Evolutionary conservation across 2,113 vertebrate species (phyloP).

Genomic region (Rhinoderma darwinii): DNA sequence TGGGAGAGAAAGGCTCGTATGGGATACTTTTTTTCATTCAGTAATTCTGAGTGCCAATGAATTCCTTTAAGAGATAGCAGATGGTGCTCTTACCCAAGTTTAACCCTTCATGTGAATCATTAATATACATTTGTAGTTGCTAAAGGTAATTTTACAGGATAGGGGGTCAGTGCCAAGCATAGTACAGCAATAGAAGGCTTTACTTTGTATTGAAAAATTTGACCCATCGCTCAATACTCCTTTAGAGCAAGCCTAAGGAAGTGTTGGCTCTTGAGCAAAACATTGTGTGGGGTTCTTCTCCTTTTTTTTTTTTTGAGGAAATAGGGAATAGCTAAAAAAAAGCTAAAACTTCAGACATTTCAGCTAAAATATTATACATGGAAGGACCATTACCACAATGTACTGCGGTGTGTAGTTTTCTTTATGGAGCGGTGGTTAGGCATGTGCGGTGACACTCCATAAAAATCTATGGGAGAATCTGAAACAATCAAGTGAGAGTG

Average conservation of each 20-base stretch:
- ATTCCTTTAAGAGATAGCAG: constrained; percentile 36
- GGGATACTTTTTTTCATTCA: constrained; percentile 61
- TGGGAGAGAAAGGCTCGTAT: constrained; percentile 35
- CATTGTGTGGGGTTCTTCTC: not conserved
- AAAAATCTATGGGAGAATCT: not conserved
- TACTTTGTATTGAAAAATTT: too few species aligned
- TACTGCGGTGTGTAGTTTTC: too few species aligned
- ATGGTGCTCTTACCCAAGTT: constrained; percentile 26
- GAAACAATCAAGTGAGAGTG: not conserved
- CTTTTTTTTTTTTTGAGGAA: too few species aligned
- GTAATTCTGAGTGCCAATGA: constrained; percentile 22
- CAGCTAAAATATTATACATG: too few species aligned
- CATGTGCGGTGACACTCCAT: too few species aligned
- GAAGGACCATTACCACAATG: not conserved
- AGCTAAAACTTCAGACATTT: not conserved
- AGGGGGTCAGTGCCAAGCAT: not conserved
- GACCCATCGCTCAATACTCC: not conserved
- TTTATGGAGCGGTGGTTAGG: too few species aligned
- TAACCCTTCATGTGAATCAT: constrained; percentile 24
- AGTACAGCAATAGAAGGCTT: not conserved
- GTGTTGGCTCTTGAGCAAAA: not conserved
- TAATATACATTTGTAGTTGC: not conserved
- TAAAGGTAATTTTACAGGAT: not conserved
- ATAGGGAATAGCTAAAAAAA: too few species aligned
- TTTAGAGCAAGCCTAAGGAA: not conserved